Percentiles rank a stretch among this genome's conserved stretches.
Conservation (phyloP, 1,140 invertebrate genomes). For the Ridgeia piscesae region DNA sequence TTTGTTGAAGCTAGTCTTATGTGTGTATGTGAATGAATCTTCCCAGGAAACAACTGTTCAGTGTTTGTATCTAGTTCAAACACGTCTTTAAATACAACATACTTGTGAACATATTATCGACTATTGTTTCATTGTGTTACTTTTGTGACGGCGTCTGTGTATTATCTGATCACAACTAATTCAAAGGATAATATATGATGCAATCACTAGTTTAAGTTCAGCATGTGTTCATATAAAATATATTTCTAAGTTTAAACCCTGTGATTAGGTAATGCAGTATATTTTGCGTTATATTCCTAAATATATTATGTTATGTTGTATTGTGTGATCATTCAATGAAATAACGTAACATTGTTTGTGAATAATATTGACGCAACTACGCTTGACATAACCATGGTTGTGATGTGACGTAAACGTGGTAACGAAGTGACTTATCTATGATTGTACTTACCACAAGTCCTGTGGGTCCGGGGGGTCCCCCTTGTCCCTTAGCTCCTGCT, state of each 20-base stretch:
- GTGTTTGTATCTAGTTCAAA: too few relatives aligned
- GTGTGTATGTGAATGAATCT: too few relatives aligned
- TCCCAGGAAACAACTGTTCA: too few relatives aligned
- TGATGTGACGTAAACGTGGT: too few relatives aligned
- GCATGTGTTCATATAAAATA: neutral
- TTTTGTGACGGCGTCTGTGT: too few relatives aligned
- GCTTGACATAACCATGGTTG: too few relatives aligned
- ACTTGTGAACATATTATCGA: too few relatives aligned
- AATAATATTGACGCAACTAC: too few relatives aligned
- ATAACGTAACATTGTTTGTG: neutral
- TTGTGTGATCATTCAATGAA: neutral
- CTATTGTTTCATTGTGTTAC: too few relatives aligned
- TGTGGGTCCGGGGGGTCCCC: neutral
- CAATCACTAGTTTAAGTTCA: neutral
- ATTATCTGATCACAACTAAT: neutral
- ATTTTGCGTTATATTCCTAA: neutral
- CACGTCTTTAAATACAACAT: too few relatives aligned
- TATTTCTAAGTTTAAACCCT: neutral
- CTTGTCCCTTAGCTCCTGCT: slow-evolving; percentile 16
- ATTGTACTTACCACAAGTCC: slow-evolving; percentile 4
- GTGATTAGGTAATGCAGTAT: neutral
- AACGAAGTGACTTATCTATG: too few relatives aligned
- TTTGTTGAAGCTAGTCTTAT: too few relatives aligned
- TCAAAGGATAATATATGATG: neutral
- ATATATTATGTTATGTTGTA: neutral